A percentile compares a stretch with the other conserved stretches of the same genome.
Conservation (phyloP, 2,888 invertebrate genomes). For the Mycogona germanica region DNA sequence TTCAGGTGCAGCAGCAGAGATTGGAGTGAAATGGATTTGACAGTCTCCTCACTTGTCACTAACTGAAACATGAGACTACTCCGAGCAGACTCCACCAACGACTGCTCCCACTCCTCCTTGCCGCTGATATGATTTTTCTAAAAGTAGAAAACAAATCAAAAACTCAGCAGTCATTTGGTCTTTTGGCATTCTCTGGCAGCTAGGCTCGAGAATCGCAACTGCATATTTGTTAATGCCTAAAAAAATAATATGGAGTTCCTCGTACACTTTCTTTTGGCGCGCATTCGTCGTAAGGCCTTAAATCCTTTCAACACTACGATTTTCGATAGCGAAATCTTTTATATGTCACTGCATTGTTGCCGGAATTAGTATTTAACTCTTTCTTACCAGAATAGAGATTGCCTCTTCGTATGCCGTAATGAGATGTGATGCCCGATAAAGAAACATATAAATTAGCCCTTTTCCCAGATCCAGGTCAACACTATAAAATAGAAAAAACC, state of each 20-base stretch:
- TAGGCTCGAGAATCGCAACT: too few relatives aligned
- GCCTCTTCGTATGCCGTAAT: conserved; percentile 66
- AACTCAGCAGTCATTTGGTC: too few relatives aligned
- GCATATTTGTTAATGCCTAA: too few relatives aligned
- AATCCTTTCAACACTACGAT: too few relatives aligned
- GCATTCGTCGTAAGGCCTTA: too few relatives aligned
- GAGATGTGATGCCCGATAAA: conserved; percentile 57
- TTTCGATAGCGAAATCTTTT: too few relatives aligned
- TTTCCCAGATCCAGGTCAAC: conserved; percentile 50
- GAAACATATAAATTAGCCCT: conserved; percentile 55
- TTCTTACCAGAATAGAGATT: conserved; percentile 54
- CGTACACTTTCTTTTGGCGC: too few relatives aligned
- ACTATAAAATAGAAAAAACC: conserved; percentile 29
- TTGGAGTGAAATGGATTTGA: conserved; percentile 55
- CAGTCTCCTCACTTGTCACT: conserved; percentile 65
- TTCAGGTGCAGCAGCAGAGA: conserved; percentile 61
- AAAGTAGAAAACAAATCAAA: conserved; percentile 17
- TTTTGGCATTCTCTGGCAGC: too few relatives aligned
- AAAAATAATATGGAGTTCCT: too few relatives aligned
- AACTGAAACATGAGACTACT: conserved; percentile 78
- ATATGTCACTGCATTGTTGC: too few relatives aligned
- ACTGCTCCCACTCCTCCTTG: conserved; percentile 50
- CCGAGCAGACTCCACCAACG: conserved; percentile 66
- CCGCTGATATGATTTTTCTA: conserved; percentile 49
- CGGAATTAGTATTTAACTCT: too few relatives aligned